Evolutionary conservation across 2,797 vertebrate species (phyloP), one percentile per base, ranked within the genome.

Genomic region (Acrossocheilus fasciatus): DNA sequence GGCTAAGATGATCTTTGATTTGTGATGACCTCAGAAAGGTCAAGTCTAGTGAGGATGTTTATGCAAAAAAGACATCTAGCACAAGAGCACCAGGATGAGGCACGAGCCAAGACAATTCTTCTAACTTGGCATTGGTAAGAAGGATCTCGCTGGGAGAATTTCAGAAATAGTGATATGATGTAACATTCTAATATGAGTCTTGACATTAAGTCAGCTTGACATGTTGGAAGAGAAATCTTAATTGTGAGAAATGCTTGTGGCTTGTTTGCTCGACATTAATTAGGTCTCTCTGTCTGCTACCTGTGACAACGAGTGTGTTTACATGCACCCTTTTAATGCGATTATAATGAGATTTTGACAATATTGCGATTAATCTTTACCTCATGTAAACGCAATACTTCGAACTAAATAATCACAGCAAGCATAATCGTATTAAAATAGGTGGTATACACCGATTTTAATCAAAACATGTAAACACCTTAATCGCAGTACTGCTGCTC

Each of bases 221-320:
- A 82, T 52, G 57, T 39, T 59, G 52, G 72, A 18, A 86, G 72
- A 79, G 23, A 64, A 59, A 76, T 20, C 52, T 41, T 84, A 83
- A 79, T 88, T 54, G 62, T 43, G 73, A 83, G 69, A 78, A 82
- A 88, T 73, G 26, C 62, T 36, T 39, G 43, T 66, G 30, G 80
- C 43, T 76, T 89, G 26, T 89, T 78, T 85, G 70, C 34, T 18
- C 87, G 36, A 87, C 43, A 4, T 86, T 90, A 91, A 89, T 90
- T 84, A 89, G 74, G 26, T 73, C 30, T 30, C 30, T 30, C 30
- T 30, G 30, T 30, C 30, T 30, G 30, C 30, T 30, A 30, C 30
- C 30, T 30, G 30, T 30, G 30, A 30, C 30, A 30, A 30, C 2
- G 30, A 30, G 30, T 30, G 30, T 2, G 30, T 30, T 30, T 30